These are phyloP conservation scores for Dioctria linearis DNA, from an alignment of 2,888 invertebrate species.

Conservation along the genomic window DNA sequence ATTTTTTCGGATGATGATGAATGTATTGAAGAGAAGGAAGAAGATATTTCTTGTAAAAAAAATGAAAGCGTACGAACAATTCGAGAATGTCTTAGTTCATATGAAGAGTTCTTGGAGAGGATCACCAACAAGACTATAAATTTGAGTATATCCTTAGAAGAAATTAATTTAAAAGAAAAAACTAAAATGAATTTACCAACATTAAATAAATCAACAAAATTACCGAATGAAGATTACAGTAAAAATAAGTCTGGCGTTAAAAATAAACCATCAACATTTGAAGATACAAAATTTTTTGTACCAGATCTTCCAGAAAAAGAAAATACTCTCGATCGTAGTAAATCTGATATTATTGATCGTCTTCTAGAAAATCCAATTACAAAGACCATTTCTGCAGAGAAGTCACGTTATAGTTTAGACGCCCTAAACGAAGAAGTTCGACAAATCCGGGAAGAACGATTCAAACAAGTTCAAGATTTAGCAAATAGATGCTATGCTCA, in stretches of 20 bases:
- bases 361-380: conserved; percentile 56
- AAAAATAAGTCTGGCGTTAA: neutral
- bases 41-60: neutral
- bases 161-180: neutral
- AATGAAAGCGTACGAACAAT: neutral
- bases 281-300: neutral
- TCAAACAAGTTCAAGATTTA: conserved; percentile 60
- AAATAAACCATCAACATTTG: neutral
- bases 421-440: conserved; percentile 62
- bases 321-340: conserved; percentile 31
- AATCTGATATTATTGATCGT: conserved; percentile 48
- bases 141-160: neutral
- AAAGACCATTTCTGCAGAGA: conserved; percentile 60
- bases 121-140: neutral
- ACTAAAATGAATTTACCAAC: neutral
- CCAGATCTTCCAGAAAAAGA: conserved; percentile 28
- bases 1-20: neutral
- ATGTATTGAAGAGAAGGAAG: neutral
- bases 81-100: neutral
- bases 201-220: neutral
- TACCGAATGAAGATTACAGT: no score
- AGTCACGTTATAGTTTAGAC: conserved; percentile 42
- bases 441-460: conserved; percentile 60
- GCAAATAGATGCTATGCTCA: conserved; percentile 65
- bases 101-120: neutral